Evolutionary conservation across 2,888 invertebrate species (phyloP).

Genomic region (Orthosia cruda): DNA sequence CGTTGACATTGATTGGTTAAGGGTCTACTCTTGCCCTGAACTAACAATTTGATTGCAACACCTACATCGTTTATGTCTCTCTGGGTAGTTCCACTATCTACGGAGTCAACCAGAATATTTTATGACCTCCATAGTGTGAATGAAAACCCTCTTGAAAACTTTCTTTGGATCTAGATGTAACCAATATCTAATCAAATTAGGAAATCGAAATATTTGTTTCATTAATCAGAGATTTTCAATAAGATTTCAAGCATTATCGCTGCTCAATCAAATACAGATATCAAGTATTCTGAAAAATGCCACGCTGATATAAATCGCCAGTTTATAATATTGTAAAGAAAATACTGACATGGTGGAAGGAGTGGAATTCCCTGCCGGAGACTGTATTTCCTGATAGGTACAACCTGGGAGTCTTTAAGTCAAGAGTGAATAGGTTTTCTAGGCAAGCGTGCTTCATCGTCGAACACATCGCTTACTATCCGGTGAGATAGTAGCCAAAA

Average conservation of each 20-base stretch:
- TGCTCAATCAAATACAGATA: conserved; percentile 22
- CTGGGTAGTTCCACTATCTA: not conserved
- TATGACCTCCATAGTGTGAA: not conserved
- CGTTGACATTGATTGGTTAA: too few species aligned
- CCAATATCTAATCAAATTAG: not conserved
- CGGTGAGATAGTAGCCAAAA: too few species aligned
- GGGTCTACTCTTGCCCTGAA: too few species aligned
- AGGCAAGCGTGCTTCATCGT: too few species aligned
- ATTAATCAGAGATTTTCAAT: conserved; percentile 9
- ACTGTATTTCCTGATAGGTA: too few species aligned
- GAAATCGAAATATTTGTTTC: not conserved
- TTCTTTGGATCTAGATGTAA: not conserved
- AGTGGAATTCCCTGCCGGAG: too few species aligned
- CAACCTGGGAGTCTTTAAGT: too few species aligned
- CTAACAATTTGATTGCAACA: not conserved
- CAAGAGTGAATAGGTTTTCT: too few species aligned
- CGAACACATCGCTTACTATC: too few species aligned
- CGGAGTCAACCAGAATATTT: not conserved
- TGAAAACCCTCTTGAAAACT: not conserved
- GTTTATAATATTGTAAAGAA: too few species aligned
- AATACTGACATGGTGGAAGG: too few species aligned
- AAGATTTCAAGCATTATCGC: not conserved
- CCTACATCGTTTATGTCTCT: not conserved
- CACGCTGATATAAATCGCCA: not conserved
- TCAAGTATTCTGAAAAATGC: conserved; percentile 28